Conservation (phyloP, 1,140 invertebrate genomes). For the Zaprionus gabonicus region DNA sequence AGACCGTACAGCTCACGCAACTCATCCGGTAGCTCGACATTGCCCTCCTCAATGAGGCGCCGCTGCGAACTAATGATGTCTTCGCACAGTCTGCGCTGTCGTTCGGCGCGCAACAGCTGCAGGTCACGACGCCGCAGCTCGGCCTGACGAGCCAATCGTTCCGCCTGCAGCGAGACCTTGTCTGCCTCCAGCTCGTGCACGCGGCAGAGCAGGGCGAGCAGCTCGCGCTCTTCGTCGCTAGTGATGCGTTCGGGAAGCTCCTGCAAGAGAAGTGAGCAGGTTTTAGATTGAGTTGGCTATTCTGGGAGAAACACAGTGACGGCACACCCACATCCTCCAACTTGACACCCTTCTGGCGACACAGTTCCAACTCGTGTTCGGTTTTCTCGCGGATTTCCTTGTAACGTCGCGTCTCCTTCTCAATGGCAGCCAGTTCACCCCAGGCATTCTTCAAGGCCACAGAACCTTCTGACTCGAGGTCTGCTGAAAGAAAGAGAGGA, state of each 20-base stretch:
- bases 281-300: background rate
- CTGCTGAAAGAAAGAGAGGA: constrained; percentile 23
- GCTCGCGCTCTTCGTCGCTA: constrained; percentile 94
- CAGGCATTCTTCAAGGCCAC: constrained; percentile 92
- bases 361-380: constrained; percentile 91
- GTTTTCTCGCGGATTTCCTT: constrained; percentile 90
- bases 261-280: constrained; percentile 84
- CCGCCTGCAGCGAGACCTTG: constrained; percentile 93
- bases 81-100: constrained; percentile 94
- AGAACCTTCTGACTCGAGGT: constrained; percentile 87
- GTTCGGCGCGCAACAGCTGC: constrained; percentile 92
- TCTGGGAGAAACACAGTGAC: no score
- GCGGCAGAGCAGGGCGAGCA: constrained; percentile 91
- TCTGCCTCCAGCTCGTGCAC: constrained; percentile 96
- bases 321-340: constrained; percentile 92
- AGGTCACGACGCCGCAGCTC: constrained; percentile 93
- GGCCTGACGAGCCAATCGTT: constrained; percentile 92
- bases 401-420: constrained; percentile 93
- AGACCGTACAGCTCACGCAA: constrained; percentile 93
- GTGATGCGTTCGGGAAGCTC: constrained; percentile 92
- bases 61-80: constrained; percentile 96
- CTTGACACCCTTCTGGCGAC: constrained; percentile 89
- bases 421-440: constrained; percentile 92
- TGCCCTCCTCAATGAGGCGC: constrained; percentile 91
- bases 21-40: constrained; percentile 90